phyloP scores from a whole-genome alignment of 2,797 vertebrate genomes.

The Sebastiscus tertius region DNA sequence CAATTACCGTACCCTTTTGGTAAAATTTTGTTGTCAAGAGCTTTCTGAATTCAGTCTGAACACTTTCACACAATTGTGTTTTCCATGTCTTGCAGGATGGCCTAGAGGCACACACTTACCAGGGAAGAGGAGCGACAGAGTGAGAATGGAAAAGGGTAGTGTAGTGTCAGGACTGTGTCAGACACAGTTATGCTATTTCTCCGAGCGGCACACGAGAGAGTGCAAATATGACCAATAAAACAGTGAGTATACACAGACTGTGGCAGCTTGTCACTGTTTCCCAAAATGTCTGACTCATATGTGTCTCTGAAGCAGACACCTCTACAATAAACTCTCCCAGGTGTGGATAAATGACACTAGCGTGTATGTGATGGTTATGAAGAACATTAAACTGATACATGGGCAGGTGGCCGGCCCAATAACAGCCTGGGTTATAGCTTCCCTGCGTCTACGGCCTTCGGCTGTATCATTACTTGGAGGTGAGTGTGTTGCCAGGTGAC shows the following conservation, averaged over 20 bases:
- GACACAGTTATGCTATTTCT: conserved; percentile 44
- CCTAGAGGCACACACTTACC: conserved; percentile 39
- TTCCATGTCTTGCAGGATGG: conserved; percentile 48
- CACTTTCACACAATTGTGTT: conserved; percentile 27
- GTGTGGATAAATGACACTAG: conserved; percentile 45
- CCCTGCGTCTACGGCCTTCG: conserved; percentile 58
- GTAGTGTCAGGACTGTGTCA: conserved; percentile 61
- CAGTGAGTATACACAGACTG: background rate
- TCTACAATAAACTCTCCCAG: conserved; percentile 21
- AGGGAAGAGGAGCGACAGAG: conserved; percentile 23
- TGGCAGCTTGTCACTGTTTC: conserved; percentile 34
- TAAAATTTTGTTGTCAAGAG: conserved; percentile 30
- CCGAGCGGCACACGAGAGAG: conserved; percentile 17
- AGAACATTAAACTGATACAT: conserved; percentile 62
- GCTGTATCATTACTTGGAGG: conserved; percentile 58
- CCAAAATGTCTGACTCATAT: conserved; percentile 26
- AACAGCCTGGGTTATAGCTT: conserved; percentile 59
- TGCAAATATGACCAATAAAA: conserved; percentile 48
- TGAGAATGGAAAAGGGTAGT: conserved; percentile 52
- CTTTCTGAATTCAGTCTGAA: conserved; percentile 36
- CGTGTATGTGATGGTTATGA: conserved; percentile 60
- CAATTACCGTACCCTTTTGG: conserved; percentile 11
- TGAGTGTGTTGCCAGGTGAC: conserved; percentile 53
- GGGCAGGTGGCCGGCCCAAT: conserved; percentile 43
- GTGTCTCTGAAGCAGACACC: conserved; percentile 20